A percentile compares a stretch with the other conserved stretches of the same genome.
These are phyloP conservation scores for Caradrina clavipalpis DNA, from an alignment of 2,888 invertebrate genomes.

Conservation along the genomic window DNA sequence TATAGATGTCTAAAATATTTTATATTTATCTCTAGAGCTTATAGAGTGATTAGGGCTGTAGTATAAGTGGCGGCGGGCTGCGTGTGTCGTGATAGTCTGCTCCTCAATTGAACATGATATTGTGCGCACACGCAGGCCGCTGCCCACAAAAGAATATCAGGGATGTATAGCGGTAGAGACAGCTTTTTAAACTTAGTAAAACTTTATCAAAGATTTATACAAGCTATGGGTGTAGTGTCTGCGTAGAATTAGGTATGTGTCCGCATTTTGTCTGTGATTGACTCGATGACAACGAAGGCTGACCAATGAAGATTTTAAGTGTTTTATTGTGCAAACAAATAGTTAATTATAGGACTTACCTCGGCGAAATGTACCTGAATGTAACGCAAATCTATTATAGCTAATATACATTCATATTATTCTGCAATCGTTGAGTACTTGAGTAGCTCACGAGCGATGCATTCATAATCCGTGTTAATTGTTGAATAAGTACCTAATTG, in stretches of 20 bases:
- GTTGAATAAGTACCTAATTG: conserved; percentile 7
- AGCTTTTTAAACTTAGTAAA: conserved; percentile 83
- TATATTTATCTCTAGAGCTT: conserved; percentile 90
- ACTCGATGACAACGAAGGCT: conserved; percentile 65
- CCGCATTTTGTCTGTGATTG: conserved; percentile 64
- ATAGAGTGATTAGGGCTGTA: conserved; percentile 88
- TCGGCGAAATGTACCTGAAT: conserved; percentile 54
- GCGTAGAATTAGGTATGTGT: conserved; percentile 75
- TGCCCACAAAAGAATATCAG: conserved; percentile 80
- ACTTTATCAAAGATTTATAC: conserved; percentile 85
- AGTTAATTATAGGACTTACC: conserved; percentile 36
- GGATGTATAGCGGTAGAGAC: conserved; percentile 82
- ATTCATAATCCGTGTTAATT: conserved; percentile 21
- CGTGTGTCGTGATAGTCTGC: conserved; percentile 24
- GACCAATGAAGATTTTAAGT: conserved; percentile 57
- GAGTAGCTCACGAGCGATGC: neutral
- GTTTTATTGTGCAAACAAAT: conserved; percentile 36
- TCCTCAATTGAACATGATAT: conserved; percentile 16
- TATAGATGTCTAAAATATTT: conserved; percentile 86
- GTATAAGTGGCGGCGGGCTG: conserved; percentile 68
- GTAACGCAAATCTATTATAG: conserved; percentile 38
- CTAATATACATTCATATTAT: conserved; percentile 13
- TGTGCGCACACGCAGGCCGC: conserved; percentile 63
- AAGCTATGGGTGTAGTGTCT: conserved; percentile 83
- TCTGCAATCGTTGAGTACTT: conserved; percentile 18